These are phyloP conservation scores for cattle (Bos taurus) DNA, from an alignment of 2,113 vertebrate genomes.

Conservation along the genomic window DNA sequence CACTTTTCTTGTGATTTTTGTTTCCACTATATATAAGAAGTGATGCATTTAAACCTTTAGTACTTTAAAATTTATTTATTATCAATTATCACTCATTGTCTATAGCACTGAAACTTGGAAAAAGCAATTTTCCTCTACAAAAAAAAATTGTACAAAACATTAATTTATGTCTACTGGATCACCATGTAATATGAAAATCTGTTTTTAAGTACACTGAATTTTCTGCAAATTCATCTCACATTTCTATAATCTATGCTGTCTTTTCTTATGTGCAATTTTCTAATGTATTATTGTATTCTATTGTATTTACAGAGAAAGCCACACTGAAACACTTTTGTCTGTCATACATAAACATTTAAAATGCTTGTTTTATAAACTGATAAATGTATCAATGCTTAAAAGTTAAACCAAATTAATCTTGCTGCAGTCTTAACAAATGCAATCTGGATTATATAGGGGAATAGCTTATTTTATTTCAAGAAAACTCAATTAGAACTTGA, in stretches of 20 bases:
- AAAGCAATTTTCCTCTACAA: background rate
- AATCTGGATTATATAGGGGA: background rate
- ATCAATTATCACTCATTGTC: background rate
- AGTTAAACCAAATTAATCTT: background rate
- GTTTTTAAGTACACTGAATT: background rate
- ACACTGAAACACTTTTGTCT: background rate
- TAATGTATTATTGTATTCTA: background rate
- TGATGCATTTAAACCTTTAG: background rate
- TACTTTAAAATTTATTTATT: background rate
- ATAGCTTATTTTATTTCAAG: background rate
- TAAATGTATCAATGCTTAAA: background rate
- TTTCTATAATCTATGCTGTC: background rate
- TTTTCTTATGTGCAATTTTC: background rate
- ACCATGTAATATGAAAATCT: background rate
- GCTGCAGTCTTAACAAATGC: background rate
- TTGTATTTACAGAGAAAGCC: background rate
- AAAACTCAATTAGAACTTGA: background rate
- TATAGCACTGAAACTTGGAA: background rate
- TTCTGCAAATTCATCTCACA: background rate
- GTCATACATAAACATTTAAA: background rate
- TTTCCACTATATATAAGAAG: background rate
- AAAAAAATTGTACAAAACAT: background rate
- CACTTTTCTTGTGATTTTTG: background rate
- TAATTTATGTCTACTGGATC: background rate
- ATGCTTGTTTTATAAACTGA: background rate